phyloP scores from a whole-genome alignment of 2,113 vertebrate genomes.

The Saimiri boliviensis region DNA sequence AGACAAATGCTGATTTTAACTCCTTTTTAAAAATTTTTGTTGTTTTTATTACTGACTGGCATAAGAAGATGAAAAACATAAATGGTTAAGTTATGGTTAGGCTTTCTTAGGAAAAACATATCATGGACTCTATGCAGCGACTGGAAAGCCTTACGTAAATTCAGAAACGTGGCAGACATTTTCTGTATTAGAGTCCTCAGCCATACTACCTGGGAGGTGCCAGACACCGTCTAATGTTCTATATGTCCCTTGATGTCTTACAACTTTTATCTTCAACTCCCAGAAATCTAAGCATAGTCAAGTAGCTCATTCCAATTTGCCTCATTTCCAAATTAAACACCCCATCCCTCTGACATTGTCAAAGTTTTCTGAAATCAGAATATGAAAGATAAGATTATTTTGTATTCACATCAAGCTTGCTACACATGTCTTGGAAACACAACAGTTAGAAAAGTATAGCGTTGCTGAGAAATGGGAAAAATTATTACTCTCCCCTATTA shows the following conservation, averaged over 20 bases:
- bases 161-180: background rate
- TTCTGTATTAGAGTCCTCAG: background rate
- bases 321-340: background rate
- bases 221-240: background rate
- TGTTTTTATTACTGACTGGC: background rate
- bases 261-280: background rate
- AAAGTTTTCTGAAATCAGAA: background rate
- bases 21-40: background rate
- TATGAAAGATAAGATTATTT: background rate
- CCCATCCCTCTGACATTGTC: background rate
- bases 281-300: background rate
- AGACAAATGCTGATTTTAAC: conserved; percentile 13
- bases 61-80: background rate
- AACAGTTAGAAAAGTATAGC: background rate
- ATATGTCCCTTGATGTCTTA: background rate
- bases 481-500: background rate
- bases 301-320: background rate
- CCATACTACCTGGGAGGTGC: background rate
- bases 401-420: background rate
- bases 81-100: background rate
- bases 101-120: background rate
- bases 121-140: background rate
- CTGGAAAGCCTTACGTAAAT: background rate
- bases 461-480: background rate
- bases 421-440: background rate